Percentiles rank a stretch among this genome's conserved stretches.
phyloP scores from a whole-genome alignment of 35 echinoderm and acorn worm species.

The Ophioderma brevispina region DNA sequence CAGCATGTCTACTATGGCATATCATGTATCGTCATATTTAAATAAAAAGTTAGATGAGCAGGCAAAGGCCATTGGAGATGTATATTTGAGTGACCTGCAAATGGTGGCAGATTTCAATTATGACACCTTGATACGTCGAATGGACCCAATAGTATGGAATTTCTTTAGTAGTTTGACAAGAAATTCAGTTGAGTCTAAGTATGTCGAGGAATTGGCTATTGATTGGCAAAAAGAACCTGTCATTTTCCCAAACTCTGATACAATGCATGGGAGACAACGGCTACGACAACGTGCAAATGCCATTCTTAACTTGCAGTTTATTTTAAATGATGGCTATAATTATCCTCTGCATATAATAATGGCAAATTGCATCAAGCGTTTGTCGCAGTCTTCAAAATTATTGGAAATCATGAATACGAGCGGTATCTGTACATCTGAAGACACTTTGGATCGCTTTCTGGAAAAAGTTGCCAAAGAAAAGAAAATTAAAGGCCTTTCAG shows the following conservation, averaged over 20 bases:
- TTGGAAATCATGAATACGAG: constrained; percentile 32
- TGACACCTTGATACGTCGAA: background rate
- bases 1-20: background rate
- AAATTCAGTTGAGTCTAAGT: background rate
- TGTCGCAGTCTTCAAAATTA: constrained; percentile 53
- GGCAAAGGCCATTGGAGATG: background rate
- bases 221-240: background rate
- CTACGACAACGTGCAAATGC: background rate
- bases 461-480: background rate
- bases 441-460: constrained; percentile 40
- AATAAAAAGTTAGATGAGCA: background rate
- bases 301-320: constrained; percentile 15
- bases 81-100: background rate
- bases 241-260: background rate
- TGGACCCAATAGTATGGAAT: background rate
- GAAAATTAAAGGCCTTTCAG: background rate
- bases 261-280: background rate
- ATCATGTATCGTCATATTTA: background rate
- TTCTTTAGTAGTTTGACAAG: background rate
- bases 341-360: constrained; percentile 52
- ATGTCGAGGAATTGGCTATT: background rate
- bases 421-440: constrained; percentile 42
- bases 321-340: constrained; percentile 33
- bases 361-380: constrained; percentile 35
- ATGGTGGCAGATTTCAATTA: background rate